A percentile compares a stretch with the other conserved stretches of the same genome.
Conservation (phyloP, 2,113 vertebrate species). For the Aldabrachelys gigantea region DNA sequence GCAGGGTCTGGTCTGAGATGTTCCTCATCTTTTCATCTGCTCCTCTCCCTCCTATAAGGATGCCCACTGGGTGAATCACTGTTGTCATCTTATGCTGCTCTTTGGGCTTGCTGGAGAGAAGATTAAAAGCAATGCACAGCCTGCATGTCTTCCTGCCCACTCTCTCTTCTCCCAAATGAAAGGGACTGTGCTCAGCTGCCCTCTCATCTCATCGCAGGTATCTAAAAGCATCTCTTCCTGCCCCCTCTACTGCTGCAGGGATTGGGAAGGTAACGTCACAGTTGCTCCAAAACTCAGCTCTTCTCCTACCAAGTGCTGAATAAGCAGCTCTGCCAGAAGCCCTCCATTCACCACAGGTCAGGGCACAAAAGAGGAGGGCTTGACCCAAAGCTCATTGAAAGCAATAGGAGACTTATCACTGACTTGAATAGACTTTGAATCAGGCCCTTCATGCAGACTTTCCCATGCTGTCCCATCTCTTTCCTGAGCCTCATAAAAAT, state of each 20-base stretch:
- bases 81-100: neutral
- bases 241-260: neutral
- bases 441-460: neutral
- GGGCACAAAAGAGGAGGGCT: neutral
- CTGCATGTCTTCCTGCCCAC: fast-evolving
- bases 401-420: neutral
- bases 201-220: neutral
- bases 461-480: neutral
- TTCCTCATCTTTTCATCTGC: fast-evolving
- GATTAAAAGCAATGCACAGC: neutral
- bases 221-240: fast-evolving
- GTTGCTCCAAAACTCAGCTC: neutral
- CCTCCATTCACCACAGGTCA: neutral
- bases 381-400: neutral
- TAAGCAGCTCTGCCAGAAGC: neutral
- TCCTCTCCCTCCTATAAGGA: fast-evolving
- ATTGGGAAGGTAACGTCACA: neutral
- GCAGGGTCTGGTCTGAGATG: neutral
- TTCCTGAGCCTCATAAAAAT: neutral
- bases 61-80: fast-evolving
- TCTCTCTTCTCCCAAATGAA: neutral
- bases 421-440: neutral
- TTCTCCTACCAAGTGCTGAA: fast-evolving
- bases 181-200: neutral
- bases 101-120: neutral